Evolutionary conservation across 2,113 vertebrate species (phyloP).

Genomic region (Polypterus senegalus): DNA sequence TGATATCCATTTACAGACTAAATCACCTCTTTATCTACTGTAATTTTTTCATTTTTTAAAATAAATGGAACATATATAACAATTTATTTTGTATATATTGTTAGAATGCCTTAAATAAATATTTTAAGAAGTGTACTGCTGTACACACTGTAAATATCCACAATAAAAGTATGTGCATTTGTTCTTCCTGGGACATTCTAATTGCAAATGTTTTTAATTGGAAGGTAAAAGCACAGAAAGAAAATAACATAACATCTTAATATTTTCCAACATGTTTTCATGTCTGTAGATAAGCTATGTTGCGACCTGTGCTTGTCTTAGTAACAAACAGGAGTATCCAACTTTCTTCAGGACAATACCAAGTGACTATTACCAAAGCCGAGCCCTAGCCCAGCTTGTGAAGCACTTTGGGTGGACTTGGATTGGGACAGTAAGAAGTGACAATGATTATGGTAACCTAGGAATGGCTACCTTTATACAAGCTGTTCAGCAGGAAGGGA

Average conservation of each 20-base stretch:
- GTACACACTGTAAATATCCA: not conserved
- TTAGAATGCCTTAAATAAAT: not conserved
- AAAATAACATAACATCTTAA: not conserved
- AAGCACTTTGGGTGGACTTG: conserved; percentile 54
- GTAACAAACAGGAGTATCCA: conserved; percentile 36
- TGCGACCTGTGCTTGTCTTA: conserved; percentile 51
- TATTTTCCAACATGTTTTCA: not conserved
- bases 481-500: conserved; percentile 1
- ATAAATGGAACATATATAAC: not conserved
- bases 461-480: conserved; percentile 25
- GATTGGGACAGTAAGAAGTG: conserved; percentile 47
- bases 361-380: conserved; percentile 45
- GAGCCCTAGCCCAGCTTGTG: conserved; percentile 39
- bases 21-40: not conserved
- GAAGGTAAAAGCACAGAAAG: not conserved
- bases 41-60: not conserved
- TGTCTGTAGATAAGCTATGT: conserved; percentile 43
- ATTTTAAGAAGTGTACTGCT: not conserved
- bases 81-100: not conserved
- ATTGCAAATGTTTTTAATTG: not conserved
- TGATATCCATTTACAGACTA: not conserved
- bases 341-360: conserved; percentile 53
- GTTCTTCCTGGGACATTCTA: not conserved
- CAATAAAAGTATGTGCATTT: not conserved
- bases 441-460: conserved; percentile 52